Base-by-base conservation (phyloP, 1,140 invertebrate species). In the Philotrypesis tridentata region DNA sequence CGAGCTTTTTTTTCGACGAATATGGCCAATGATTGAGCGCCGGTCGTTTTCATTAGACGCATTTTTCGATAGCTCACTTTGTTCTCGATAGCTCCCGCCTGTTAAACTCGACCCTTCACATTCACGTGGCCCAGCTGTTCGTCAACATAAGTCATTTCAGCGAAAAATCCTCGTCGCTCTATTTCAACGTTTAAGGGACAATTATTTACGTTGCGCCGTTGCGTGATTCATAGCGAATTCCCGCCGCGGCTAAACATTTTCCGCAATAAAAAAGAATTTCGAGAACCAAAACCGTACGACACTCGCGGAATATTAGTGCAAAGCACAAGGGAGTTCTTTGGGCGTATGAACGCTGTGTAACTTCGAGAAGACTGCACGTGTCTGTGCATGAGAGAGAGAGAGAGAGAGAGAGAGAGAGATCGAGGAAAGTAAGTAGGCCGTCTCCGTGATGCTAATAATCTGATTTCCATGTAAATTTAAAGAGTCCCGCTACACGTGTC, bases 1-100 rank as follows among this genome's bases (percentile, higher is more conserved):
- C 48, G 48, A 76, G 82, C 60, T 61, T 84, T 27, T 25, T n/a
- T 65, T 65, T 17, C 23, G 25, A 84, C 79, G 83, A 84, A 81
- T 83, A 84, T 80, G 21, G 14, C 12, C 31, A 29, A 84, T 82
- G 29, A 70, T 75, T 73, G 55, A 82, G 25, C 27, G 77, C 31
- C 31, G 73, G 21, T 67, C 82, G 71, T 71, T 79, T 75, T 74
- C 61, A 83, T 83, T 84, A 75, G 72, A 73, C 23, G 43, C 3
- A 1, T 40, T 21, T 71, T n/a, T 23, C 61, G 17, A 55, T 55
- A 14, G 2, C n/a, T 55, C 48, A 55, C 14, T 7, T 68, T 68
- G 31, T 31, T 29, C 14, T 29, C 17, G 48, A 55, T 5, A n/a
- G 48, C n/a, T 21, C n/a, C n/a, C 17, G 2, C 48, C 48, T 17